A percentile compares a stretch with the other conserved stretches of the same genome.
phyloP scores from a whole-genome alignment of 2,113 vertebrate genomes.

The Dicrurus megarhynchus region DNA sequence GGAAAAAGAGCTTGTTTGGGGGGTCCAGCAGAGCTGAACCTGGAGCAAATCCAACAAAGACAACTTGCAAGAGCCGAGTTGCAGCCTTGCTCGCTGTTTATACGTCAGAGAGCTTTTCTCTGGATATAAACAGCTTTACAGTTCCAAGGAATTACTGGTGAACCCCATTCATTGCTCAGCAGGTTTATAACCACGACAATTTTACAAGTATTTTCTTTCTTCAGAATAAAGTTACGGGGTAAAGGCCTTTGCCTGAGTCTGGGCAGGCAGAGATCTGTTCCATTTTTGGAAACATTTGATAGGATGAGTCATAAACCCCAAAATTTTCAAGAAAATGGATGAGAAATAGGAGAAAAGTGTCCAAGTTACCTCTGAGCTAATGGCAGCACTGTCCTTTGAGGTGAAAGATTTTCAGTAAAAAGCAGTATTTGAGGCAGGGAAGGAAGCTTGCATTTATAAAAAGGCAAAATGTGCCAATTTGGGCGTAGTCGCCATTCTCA shows the following conservation, averaged over 20 bases:
- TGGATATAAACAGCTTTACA: not conserved
- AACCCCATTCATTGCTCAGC: not conserved
- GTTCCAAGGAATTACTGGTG: not conserved
- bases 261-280: not conserved
- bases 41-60: not conserved
- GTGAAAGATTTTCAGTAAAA: not conserved
- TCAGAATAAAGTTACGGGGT: not conserved
- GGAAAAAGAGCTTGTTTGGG: not conserved
- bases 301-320: not conserved
- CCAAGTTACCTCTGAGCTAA: not conserved
- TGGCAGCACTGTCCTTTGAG: not conserved
- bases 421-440: not conserved
- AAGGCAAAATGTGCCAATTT: not conserved
- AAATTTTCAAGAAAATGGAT: not conserved
- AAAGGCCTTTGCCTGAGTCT: not conserved
- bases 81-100: not conserved
- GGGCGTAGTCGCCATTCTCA: not conserved
- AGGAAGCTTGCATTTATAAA: not conserved
- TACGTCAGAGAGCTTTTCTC: not conserved
- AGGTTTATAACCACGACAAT: not conserved
- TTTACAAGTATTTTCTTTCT: not conserved
- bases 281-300: not conserved
- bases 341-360: not conserved
- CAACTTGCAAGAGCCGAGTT: accelerated
- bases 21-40: not conserved